phyloP scores from a whole-genome alignment of 2,888 invertebrate genomes.

The Ceraclea dissimilis region DNA sequence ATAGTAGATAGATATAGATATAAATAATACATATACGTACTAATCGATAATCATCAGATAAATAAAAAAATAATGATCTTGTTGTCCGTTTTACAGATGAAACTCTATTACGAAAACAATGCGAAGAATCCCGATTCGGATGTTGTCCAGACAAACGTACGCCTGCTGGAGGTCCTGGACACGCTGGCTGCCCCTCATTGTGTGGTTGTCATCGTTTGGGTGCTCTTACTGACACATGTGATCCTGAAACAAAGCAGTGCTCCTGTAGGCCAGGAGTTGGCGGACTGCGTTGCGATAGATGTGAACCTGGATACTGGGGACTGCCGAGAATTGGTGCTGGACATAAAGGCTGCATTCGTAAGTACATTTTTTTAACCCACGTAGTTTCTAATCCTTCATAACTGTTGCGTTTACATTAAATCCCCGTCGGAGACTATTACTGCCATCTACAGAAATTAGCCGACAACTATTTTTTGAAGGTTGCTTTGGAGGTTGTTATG shows the following conservation, averaged over 20 bases:
- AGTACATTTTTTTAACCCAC: constrained; percentile 6
- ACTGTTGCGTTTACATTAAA: too few species aligned
- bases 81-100: constrained; percentile 23
- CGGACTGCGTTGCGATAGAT: constrained; percentile 79
- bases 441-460: too few species aligned
- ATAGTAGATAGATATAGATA: too few species aligned
- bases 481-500: too few species aligned
- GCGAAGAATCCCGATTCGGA: constrained; percentile 55
- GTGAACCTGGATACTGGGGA: constrained; percentile 89
- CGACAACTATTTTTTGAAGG: too few species aligned
- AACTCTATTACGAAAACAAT: constrained; percentile 29
- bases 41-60: too few species aligned
- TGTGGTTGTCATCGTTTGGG: constrained; percentile 82
- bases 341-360: constrained; percentile 71
- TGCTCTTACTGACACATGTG: constrained; percentile 72
- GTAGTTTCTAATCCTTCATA: too few species aligned
- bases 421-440: too few species aligned
- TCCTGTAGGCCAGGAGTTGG: constrained; percentile 87
- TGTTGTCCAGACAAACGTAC: constrained; percentile 72
- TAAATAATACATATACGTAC: too few species aligned
- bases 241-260: constrained; percentile 72
- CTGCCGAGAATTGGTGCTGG: constrained; percentile 71
- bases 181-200: constrained; percentile 71
- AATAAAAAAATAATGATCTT: too few species aligned
- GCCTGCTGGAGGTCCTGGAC: constrained; percentile 63